These are phyloP conservation scores for Noctua janthe DNA, from an alignment of 2,888 invertebrate genomes.

Conservation along the genomic window DNA sequence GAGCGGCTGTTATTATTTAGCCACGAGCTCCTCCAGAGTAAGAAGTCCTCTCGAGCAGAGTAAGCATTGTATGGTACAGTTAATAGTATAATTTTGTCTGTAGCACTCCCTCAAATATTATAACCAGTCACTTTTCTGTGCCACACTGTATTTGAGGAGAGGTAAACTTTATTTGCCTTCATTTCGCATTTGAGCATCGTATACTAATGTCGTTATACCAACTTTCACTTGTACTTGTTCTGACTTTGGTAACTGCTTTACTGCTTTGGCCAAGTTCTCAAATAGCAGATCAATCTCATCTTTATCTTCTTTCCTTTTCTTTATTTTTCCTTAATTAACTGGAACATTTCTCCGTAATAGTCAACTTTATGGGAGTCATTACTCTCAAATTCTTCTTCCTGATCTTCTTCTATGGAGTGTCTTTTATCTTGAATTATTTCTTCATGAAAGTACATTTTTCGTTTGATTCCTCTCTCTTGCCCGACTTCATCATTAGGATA, in stretches of 20 bases:
- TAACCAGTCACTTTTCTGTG: too few relatives aligned
- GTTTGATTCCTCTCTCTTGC: not conserved
- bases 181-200: slow-evolving; percentile 12
- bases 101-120: too few relatives aligned
- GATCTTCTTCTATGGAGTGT: not conserved
- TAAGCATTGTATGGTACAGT: too few relatives aligned
- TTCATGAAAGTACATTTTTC: not conserved
- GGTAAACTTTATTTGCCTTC: too few relatives aligned
- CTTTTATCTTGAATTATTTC: not conserved
- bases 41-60: too few relatives aligned
- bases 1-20: too few relatives aligned
- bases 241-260: slow-evolving; percentile 13
- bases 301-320: not conserved
- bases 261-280: slow-evolving; percentile 17
- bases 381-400: not conserved
- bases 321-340: not conserved
- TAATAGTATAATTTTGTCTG: too few relatives aligned
- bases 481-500: not conserved
- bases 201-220: not conserved
- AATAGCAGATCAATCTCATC: slow-evolving; percentile 19
- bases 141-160: too few relatives aligned
- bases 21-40: too few relatives aligned
- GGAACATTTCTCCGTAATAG: not conserved
- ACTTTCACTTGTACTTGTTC: slow-evolving; percentile 8
- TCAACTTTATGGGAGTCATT: not conserved